Conservation (phyloP, 2,113 vertebrate species). For the Leptobrachium leishanense region DNA sequence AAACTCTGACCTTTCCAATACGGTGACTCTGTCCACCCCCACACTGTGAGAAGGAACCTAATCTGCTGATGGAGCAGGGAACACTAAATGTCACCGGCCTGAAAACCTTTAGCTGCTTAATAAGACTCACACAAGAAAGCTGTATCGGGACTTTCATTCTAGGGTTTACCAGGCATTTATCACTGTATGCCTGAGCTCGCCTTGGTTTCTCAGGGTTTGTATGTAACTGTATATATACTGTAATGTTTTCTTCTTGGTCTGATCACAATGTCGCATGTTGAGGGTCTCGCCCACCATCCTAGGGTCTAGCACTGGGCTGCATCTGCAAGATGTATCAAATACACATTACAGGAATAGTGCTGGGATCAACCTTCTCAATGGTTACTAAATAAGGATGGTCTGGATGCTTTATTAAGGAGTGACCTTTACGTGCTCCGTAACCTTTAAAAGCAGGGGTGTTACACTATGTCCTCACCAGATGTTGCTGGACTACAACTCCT, state of each 20-base stretch:
- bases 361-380: slow-evolving; percentile 25
- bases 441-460: not conserved
- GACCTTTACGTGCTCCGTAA: slow-evolving; percentile 32
- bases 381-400: slow-evolving; percentile 36
- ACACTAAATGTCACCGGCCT: slow-evolving; percentile 47
- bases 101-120: slow-evolving; percentile 28
- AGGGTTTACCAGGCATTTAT: not conserved
- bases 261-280: not conserved
- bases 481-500: no score
- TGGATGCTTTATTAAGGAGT: not conserved
- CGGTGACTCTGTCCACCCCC: not conserved
- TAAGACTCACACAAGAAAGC: not conserved
- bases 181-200: slow-evolving; percentile 49
- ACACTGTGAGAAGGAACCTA: slow-evolving; percentile 53
- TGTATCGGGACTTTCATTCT: not conserved
- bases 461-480: no score
- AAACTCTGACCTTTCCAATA: slow-evolving; percentile 58
- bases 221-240: slow-evolving; percentile 5
- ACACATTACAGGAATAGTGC: slow-evolving; percentile 39
- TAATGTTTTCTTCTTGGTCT: not conserved
- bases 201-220: slow-evolving; percentile 23
- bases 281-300: slow-evolving; percentile 9
- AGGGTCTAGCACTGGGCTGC: slow-evolving; percentile 1
- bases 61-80: slow-evolving; percentile 58
- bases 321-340: slow-evolving; percentile 22